Base-by-base conservation (phyloP, 2,113 vertebrate genomes). In the Pogonocichla stellata region DNA sequence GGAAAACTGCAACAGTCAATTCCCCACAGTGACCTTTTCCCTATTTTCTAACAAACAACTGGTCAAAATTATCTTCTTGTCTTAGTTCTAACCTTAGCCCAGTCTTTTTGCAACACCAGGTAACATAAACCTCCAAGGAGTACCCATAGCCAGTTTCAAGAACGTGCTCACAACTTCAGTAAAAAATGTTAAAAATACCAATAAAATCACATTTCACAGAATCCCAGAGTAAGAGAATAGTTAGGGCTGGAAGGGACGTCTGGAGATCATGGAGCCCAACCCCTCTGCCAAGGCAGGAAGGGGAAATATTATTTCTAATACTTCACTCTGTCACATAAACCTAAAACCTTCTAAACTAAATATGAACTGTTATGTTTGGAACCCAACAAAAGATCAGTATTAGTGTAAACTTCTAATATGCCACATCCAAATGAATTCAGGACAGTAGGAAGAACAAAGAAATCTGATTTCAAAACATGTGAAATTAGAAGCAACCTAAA, bases 1-100 rank as follows among this genome's bases (percentile, higher is more conserved):
- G 38, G 53, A 88, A 92, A 69, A 77, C 10, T 13, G 8, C 23
- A 75, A 25, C 0, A 61, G 31, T 17, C 15, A 36, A n/a, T 24
- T 57, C 12, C 16, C 6, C 28, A 61, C 1, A 0, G 0, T 10
- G n/a, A 28, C 5, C 2, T 67, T 53, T 56, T 33, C 12, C n/a
- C 17, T 42, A 5, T 82, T 82, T 89, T 82, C 48, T 64, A 71
- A 77, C 25, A 8, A 50, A 58, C 8, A 86, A 42, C 10, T 58
- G 8, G 16, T 26, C 26, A 69, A 74, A 54, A 89, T 18, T 25
- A 54, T 13, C 16, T 72, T 72, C 53, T 12, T 56, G 26, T 29
- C 47, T 62, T 64, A 26, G 36, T 14, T 85, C 20, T 33, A 51
- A 67, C n/a, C 26, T 34, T 31, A 69, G 45, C 16, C 19, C 75